These are phyloP conservation scores for Polymixis lichenea DNA, from an alignment of 2,888 invertebrate species.

Conservation along the genomic window DNA sequence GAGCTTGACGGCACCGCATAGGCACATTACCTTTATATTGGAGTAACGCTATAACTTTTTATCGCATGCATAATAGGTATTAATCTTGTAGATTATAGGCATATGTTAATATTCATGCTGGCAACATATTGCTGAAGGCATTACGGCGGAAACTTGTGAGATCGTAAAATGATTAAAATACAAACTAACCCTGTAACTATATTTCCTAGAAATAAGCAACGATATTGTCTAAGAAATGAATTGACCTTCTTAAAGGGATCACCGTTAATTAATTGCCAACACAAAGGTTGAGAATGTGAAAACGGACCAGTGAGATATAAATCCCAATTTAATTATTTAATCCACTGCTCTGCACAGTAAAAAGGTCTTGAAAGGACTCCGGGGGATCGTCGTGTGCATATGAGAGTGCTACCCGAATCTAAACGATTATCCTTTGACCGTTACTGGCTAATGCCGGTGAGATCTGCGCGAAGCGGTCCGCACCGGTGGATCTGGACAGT, in stretches of 20 bases:
- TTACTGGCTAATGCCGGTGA: constrained; percentile 75
- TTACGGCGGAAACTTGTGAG: constrained; percentile 1
- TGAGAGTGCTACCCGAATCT: constrained; percentile 60
- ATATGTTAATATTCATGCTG: constrained; percentile 28
- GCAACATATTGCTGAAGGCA: constrained; percentile 17
- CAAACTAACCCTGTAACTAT: neutral
- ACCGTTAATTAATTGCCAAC: constrained; percentile 13
- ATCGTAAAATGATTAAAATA: neutral
- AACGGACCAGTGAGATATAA: constrained; percentile 24
- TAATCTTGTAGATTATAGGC: constrained; percentile 39
- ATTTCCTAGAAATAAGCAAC: neutral
- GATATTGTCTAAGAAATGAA: constrained; percentile 7
- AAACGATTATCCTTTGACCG: constrained; percentile 64
- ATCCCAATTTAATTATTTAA: constrained; percentile 51
- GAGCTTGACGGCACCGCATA: constrained; percentile 75
- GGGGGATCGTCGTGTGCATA: constrained; percentile 36
- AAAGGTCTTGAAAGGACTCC: constrained; percentile 52
- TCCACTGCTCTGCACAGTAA: constrained; percentile 37
- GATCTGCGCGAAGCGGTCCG: constrained; percentile 76
- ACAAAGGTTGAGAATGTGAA: constrained; percentile 20
- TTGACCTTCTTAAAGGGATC: constrained; percentile 1
- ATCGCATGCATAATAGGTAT: constrained; percentile 41
- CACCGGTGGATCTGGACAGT: constrained; percentile 70
- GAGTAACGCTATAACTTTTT: constrained; percentile 48
- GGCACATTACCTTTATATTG: constrained; percentile 58